These are phyloP conservation scores for Diacarnus erythraeanus DNA, from an alignment of 37 sponge, comb jelly and placozoan genomes.

Conservation along the genomic window DNA sequence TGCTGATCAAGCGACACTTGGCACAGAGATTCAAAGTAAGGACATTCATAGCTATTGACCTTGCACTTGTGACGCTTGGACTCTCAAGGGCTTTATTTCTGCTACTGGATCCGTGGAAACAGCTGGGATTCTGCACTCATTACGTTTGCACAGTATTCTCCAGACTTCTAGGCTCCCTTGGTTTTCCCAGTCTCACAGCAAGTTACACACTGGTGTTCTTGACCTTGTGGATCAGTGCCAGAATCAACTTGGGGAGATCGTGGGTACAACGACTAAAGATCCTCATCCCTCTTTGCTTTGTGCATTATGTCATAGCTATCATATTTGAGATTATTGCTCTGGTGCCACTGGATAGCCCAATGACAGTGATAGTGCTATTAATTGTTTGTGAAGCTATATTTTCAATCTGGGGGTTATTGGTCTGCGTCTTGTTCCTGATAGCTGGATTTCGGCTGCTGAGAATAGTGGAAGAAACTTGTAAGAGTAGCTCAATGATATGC, in stretches of 20 bases:
- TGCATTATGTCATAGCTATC: slow-evolving; percentile 57
- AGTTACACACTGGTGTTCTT: slow-evolving; percentile 70
- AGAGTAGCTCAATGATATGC: slow-evolving; percentile 23
- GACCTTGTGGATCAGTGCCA: slow-evolving; percentile 55
- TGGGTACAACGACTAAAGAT: slow-evolving; percentile 38
- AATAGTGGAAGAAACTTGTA: slow-evolving; percentile 16
- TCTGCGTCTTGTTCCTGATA: slow-evolving; percentile 47
- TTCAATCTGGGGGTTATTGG: slow-evolving; percentile 49
- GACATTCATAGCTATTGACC: slow-evolving; percentile 51
- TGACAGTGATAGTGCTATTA: slow-evolving; percentile 8
- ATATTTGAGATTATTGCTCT: slow-evolving; percentile 40
- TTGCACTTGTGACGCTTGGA: slow-evolving; percentile 41
- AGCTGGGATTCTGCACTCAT: slow-evolving; percentile 23
- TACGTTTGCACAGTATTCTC: slow-evolving; percentile 25
- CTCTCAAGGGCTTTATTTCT: slow-evolving; percentile 36
- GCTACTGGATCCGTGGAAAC: slow-evolving; percentile 37
- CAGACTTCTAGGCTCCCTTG: slow-evolving; percentile 31
- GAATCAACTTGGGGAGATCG: slow-evolving; percentile 36
- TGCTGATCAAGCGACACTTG: slow-evolving; percentile 34
- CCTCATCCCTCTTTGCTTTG: slow-evolving; percentile 49
- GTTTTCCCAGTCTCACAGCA: slow-evolving; percentile 68
- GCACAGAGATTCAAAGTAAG: slow-evolving; percentile 40
- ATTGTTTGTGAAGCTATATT: slow-evolving; percentile 54
- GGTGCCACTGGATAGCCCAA: slow-evolving; percentile 2
- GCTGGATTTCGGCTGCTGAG: slow-evolving; percentile 44